Evolutionary conservation across 2,113 vertebrate species (phyloP), one percentile per base, ranked within the genome.

Genomic region (Anolis carolinensis): DNA sequence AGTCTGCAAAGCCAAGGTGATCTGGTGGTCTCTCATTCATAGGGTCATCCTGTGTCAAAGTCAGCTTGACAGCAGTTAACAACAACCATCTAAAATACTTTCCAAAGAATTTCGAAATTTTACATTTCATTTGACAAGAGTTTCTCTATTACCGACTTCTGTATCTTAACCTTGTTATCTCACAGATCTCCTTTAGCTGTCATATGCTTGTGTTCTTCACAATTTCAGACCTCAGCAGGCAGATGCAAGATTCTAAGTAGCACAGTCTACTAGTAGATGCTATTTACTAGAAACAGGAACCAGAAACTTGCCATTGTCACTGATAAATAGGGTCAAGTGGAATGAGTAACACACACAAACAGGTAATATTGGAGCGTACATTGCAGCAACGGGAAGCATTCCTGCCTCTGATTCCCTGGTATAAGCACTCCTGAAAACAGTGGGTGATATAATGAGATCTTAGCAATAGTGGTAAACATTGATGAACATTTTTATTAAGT

Each of bases 401-500:
- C n/a, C n/a, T n/a, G n/a, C n/a, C n/a, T n/a, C 0, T 44, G 76
- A 20, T 0, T 18, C 10, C 3, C 0, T 14, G 11, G 2, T n/a
- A 80, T 36, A 71, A 81, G 13, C 30, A 84, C 11, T 44, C 63
- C 72, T 25, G 30, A 16, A 18, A 11, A 3, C 1, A 89, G 18
- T 34, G 10, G 18, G 77, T 63, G 34, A 63, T 59, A 23, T 44
- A 27, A 1, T 5, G 70, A 88, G 23, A 2, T 3, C 68, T 82
- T 36, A 48, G 77, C 62, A 55, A 14, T 6, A 79, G n/a, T 4
- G 74, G 18, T 36, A 84, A 48, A 0, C 0, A 63, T 1, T 78
- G 75, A 52, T 63, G 72, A 81, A 88, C 16, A 8, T 48, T 36
- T n/a, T 77, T 0, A 16, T 74, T 48, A 44, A 65, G 21, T 20